Conservation (phyloP, 2,888 invertebrate species). For the Hyposoter didymator region DNA sequence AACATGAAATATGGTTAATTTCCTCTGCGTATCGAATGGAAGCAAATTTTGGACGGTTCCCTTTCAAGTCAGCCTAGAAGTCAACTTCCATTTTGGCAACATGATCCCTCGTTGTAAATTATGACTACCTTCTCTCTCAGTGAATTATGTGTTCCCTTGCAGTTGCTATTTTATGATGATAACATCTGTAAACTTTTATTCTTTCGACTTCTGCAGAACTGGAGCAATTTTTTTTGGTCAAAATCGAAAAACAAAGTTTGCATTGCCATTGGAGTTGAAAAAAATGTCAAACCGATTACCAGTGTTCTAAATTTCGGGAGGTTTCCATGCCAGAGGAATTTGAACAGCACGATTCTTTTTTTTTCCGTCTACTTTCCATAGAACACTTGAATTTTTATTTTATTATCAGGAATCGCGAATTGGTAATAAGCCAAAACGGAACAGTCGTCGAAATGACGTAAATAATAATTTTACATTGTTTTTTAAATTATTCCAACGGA, state of each 20-base stretch:
- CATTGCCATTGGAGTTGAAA: neutral
- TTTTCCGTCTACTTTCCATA: neutral
- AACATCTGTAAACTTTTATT: neutral
- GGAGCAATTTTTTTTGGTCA: neutral
- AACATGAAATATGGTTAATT: constrained; percentile 2
- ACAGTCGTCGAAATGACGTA: neutral
- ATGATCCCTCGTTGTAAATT: neutral
- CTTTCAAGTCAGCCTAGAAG: neutral
- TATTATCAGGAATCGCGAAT: neutral
- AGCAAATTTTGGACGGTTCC: neutral
- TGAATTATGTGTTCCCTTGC: neutral
- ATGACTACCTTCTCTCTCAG: neutral
- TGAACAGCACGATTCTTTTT: neutral
- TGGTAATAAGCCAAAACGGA: too few relatives aligned
- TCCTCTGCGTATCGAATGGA: neutral
- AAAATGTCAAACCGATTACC: neutral
- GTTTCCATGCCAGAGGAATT: neutral
- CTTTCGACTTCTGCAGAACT: neutral
- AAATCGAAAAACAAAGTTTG: neutral
- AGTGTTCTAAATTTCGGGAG: neutral
- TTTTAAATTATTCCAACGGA: neutral
- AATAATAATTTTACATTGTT: neutral
- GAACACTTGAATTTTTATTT: neutral
- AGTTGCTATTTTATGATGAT: neutral
- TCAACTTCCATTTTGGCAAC: neutral